Evolutionary conservation across 2,888 invertebrate species (phyloP), one percentile per base, ranked within the genome.

Genomic region (Phasia obesa): DNA sequence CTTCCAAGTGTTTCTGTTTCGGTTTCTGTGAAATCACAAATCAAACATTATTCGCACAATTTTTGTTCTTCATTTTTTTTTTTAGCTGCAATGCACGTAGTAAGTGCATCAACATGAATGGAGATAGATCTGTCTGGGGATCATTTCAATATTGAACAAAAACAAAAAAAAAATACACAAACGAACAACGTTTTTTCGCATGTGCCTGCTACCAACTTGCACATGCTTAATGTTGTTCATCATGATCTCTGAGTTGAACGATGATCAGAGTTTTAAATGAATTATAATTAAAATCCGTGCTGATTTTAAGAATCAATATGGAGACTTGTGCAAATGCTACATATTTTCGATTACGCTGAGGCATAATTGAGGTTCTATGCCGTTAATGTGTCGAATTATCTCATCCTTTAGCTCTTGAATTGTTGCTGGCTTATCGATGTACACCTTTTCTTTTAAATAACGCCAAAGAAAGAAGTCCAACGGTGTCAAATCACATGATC

Each of bases 21-120:
- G 83, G 86, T 86, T 88, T 86, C 86, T 87, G 73, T 88, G 89
- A 90, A 89, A 89, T 89, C 89, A 85, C 87, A 88, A 89, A 89
- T 89, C 89, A 89, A 89, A 90, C 88, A 89, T 87, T 88, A 86
- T 88, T 89, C 89, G 89, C 84, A 85, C 84, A 84, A 83, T 85
- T 78, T 76, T 51, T 77, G 57, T 73, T 70, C 19, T 49, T 38
- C 9, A 19, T 51, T 65, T 51, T 51, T 31, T 49, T 38, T 38
- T 23, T 51, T 23, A 35, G 27, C 42, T 59, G 49, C 49, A 23
- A 19, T 71, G 71, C 42, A 67, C 19, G 73, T 42, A 38, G 53
- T 51, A 60, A 82, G 38, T 62, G 67, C 75, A 75, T 75, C 62
- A 69, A 31, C 27, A 75, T 75, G 64, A 64, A 59, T 64, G 76